Percentiles rank a stretch among this genome's conserved stretches.
Conservation (phyloP, 2,888 invertebrate species). For the Drosophila peninsularis region DNA sequence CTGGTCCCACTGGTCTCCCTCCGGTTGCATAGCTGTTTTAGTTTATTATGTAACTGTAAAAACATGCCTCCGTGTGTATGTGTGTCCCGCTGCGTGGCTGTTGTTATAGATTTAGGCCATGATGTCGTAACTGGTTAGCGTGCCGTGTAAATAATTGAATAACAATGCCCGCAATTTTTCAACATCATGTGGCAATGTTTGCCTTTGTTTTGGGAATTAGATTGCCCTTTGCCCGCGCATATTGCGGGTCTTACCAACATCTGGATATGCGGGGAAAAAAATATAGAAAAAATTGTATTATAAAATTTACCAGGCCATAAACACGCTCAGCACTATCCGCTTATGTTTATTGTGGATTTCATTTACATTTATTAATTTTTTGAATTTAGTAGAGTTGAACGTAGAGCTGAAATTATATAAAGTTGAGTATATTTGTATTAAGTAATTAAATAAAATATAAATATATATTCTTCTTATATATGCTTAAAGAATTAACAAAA, state of each 20-base stretch:
- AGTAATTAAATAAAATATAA: too few species aligned
- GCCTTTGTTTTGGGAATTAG: constrained; percentile 26
- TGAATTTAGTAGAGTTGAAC: neutral
- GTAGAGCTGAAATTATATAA: neutral
- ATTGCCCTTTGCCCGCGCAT: constrained; percentile 17
- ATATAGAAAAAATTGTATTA: neutral
- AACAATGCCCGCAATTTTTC: constrained; percentile 55
- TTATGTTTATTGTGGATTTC: neutral
- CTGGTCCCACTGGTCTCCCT: neutral
- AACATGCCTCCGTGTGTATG: constrained; percentile 45
- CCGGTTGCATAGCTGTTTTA: constrained; percentile 31
- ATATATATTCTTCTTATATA: too few species aligned
- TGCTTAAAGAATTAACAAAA: too few species aligned
- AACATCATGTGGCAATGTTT: constrained; percentile 29
- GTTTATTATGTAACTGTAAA: constrained; percentile 75
- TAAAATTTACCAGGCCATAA: constrained; percentile 1
- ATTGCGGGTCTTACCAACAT: constrained; percentile 12
- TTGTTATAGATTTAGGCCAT: constrained; percentile 59
- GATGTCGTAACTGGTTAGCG: constrained; percentile 38
- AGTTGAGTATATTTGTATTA: neutral
- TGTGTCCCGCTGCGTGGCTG: constrained; percentile 44
- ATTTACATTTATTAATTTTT: neutral
- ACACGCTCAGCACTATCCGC: neutral
- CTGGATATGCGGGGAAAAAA: constrained; percentile 1
- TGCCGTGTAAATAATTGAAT: constrained; percentile 59